These are phyloP conservation scores for Trypoxylus dichotomus DNA, from an alignment of 1,140 invertebrate genomes.

Conservation along the genomic window DNA sequence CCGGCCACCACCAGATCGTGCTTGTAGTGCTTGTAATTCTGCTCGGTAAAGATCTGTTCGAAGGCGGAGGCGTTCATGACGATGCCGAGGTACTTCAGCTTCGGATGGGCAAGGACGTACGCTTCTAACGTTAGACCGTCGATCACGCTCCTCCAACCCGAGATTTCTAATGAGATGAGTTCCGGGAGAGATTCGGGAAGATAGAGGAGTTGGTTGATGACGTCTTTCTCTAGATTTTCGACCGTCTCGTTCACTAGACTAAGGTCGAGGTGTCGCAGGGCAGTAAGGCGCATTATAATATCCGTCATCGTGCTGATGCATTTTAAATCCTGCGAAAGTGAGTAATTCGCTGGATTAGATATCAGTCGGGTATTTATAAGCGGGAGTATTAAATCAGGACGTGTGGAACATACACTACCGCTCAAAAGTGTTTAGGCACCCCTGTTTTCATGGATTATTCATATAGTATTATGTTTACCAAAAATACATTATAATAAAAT, in stretches of 20 bases:
- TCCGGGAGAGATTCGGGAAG: slow-evolving; percentile 62
- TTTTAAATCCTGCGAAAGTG: slow-evolving; percentile 31
- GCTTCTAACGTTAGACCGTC: slow-evolving; percentile 36
- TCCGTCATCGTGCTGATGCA: slow-evolving; percentile 32
- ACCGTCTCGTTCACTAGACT: slow-evolving; percentile 48
- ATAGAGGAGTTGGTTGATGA: slow-evolving; percentile 56
- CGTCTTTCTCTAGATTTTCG: slow-evolving; percentile 57
- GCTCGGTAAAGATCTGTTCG: slow-evolving; percentile 43
- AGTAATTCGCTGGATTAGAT: background rate
- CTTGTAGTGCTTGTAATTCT: slow-evolving; percentile 33
- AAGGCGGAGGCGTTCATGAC: slow-evolving; percentile 46
- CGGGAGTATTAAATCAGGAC: no score
- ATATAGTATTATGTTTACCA: no score
- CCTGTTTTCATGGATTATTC: no score
- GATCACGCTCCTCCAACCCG: slow-evolving; percentile 59
- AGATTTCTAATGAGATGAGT: slow-evolving; percentile 70
- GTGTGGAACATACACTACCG: no score
- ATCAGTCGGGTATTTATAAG: no score
- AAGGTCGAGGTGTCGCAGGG: slow-evolving; percentile 44
- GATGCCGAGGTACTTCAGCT: slow-evolving; percentile 47
- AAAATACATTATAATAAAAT: no score
- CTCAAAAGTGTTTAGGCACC: no score
- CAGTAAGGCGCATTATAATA: slow-evolving; percentile 33
- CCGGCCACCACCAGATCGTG: slow-evolving; percentile 46
- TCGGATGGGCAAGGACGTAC: slow-evolving; percentile 45